Base-by-base conservation (phyloP, 2,888 invertebrate species). In the Apotomis capreana region DNA sequence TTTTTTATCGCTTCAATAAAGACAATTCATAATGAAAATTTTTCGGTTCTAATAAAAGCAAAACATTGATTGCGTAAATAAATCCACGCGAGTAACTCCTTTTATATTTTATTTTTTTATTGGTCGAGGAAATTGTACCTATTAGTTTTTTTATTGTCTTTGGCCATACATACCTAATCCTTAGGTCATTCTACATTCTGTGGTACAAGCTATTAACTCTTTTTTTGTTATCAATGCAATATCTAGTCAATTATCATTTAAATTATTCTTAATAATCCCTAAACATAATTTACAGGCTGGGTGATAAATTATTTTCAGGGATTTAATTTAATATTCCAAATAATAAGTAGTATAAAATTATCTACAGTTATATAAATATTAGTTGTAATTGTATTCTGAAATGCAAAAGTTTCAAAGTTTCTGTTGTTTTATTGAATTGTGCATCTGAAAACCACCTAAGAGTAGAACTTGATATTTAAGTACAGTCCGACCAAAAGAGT, bases 211-310 rank as follows among this genome's bases (percentile, higher is more conserved):
- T 9, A 3, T 13, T 40, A 40, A 40, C 5, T 52, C 54, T 59
- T 59, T 52, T 67, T 68, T 76, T 78, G 78, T 75, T 80, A 77
- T 79, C 74, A 46, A 36, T 54, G 54, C 46, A 75, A 1, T 6
- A n/a, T 82, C 81, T 85, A 84, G 85, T 87, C 84, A 87, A 81
- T 81, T 81, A 81, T 64, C 40, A 5, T 69, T 68, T 74, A 8
- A 44, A 59, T 51, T 76, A 62, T 64, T 63, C 73, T 2, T 59
- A 60, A 51, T 73, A 76, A 78, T 80, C 77, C 73, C 78, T 80
- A 78, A 83, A 84, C 83, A 84, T 82, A 81, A 84, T 85, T 84
- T 82, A 81, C 83, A 84, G 88, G 91, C 91, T 92, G 92, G 92
- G 92, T 84, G 85, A 80, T 76, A 79, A 81, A 65, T 73, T 69